A percentile compares a stretch with the other conserved stretches of the same genome.
Conservation (phyloP, 2,888 invertebrate genomes). For the Esperia sulphurella region DNA sequence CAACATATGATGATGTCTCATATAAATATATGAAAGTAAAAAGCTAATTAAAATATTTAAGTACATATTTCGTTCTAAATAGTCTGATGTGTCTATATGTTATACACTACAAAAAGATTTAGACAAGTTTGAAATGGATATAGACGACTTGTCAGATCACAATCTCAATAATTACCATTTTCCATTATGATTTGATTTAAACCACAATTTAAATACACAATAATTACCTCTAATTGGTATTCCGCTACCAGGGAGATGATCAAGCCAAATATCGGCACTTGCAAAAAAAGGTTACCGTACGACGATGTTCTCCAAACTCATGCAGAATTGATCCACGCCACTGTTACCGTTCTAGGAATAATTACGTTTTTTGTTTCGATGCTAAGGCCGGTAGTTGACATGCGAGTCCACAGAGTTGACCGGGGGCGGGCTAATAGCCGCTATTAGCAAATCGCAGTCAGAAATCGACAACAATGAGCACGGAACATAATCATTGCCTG, state of each 20-base stretch:
- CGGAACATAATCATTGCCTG: conserved; percentile 64
- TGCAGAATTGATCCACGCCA: conserved; percentile 51
- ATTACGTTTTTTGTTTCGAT: conserved; percentile 60
- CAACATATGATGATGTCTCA: too few species aligned
- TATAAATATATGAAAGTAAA: too few species aligned
- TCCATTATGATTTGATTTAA: conserved; percentile 1
- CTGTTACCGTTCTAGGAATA: conserved; percentile 71
- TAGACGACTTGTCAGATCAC: background rate
- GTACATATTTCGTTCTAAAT: too few species aligned
- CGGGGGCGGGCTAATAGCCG: conserved; percentile 62
- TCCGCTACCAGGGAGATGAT: conserved; percentile 7
- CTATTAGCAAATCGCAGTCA: conserved; percentile 70
- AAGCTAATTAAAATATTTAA: too few species aligned
- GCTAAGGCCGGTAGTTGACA: conserved; percentile 60
- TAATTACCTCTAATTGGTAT: conserved; percentile 9
- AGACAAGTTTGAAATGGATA: background rate
- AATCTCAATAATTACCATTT: background rate
- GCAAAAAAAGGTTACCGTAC: conserved; percentile 30
- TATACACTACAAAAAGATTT: background rate
- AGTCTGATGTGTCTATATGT: too few species aligned
- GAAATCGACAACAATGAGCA: conserved; percentile 74
- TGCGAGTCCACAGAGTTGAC: conserved; percentile 39
- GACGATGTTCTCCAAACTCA: conserved; percentile 12
- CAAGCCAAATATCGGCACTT: conserved; percentile 37
- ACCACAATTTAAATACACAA: conserved; percentile 8